These are phyloP conservation scores for Habrosyne pyritoides DNA, from an alignment of 2,888 invertebrate species.

Conservation along the genomic window DNA sequence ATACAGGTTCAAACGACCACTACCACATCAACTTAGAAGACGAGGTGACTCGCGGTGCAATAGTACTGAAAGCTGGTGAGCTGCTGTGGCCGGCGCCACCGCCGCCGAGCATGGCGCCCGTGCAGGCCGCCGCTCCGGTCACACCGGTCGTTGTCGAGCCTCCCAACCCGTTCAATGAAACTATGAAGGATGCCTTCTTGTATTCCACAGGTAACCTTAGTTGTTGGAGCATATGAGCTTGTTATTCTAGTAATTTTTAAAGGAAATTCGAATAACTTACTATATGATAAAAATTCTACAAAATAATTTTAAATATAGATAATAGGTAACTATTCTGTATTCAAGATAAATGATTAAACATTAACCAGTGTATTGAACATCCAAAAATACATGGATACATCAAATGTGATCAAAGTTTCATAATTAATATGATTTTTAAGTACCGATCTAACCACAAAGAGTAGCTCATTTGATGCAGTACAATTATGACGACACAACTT, in stretches of 20 bases:
- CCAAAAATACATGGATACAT: too few relatives aligned
- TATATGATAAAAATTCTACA: too few relatives aligned
- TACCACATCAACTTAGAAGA: constrained; percentile 92
- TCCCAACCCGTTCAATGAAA: constrained; percentile 87
- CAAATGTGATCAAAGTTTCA: too few relatives aligned
- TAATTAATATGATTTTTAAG: too few relatives aligned
- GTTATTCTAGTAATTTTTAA: not conserved
- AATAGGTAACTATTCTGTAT: too few relatives aligned
- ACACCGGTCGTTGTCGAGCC: constrained; percentile 67
- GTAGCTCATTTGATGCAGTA: too few relatives aligned
- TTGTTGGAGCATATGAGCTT: constrained; percentile 1
- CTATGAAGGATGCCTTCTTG: constrained; percentile 86
- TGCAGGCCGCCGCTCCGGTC: constrained; percentile 64
- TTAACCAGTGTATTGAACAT: too few relatives aligned
- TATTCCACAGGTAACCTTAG: constrained; percentile 85
- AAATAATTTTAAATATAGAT: too few relatives aligned
- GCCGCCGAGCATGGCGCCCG: constrained; percentile 79
- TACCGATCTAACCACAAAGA: too few relatives aligned
- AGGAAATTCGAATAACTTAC: not conserved
- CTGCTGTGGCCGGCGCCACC: constrained; percentile 92
- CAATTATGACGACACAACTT: too few relatives aligned
- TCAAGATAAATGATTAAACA: too few relatives aligned
- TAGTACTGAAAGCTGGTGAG: constrained; percentile 89
- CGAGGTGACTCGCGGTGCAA: constrained; percentile 93
- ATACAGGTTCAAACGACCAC: constrained; percentile 88